Conservation (phyloP, 2,888 invertebrate species). For the Sminthurinus aureus region DNA sequence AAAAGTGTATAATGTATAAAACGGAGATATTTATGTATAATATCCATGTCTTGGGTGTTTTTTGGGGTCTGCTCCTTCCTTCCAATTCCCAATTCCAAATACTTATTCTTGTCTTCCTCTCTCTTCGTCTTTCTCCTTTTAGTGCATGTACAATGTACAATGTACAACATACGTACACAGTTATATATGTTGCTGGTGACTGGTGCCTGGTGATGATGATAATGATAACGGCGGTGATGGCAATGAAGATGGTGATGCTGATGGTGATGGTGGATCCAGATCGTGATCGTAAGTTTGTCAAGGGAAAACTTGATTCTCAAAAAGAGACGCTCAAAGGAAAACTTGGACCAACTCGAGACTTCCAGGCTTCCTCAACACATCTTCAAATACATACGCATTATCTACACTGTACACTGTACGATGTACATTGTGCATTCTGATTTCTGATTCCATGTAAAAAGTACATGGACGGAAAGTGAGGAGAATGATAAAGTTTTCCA, state of each 20-base stretch:
- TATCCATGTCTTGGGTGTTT: no score
- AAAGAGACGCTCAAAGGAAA: neutral
- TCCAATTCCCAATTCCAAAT: neutral
- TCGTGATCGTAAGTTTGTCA: neutral
- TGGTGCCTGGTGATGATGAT: no score
- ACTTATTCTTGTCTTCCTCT: neutral
- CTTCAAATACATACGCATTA: no score
- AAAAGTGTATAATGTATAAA: no score
- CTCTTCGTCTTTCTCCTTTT: neutral
- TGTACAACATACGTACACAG: neutral
- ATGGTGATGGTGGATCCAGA: neutral
- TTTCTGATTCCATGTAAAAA: no score
- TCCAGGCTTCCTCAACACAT: no score
- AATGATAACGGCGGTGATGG: no score
- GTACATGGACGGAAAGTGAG: neutral
- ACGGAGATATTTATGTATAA: neutral
- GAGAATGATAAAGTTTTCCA: constrained; percentile 4
- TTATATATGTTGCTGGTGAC: no score
- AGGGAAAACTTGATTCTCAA: neutral
- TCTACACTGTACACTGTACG: no score
- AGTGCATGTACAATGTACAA: neutral
- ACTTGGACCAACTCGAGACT: neutral
- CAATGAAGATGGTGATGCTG: neutral
- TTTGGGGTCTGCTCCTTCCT: neutral
- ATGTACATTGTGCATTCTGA: no score